A percentile compares a stretch with the other conserved stretches of the same genome.
These are phyloP conservation scores for Liasis olivaceus DNA, from an alignment of 2,797 vertebrate genomes.

Conservation along the genomic window DNA sequence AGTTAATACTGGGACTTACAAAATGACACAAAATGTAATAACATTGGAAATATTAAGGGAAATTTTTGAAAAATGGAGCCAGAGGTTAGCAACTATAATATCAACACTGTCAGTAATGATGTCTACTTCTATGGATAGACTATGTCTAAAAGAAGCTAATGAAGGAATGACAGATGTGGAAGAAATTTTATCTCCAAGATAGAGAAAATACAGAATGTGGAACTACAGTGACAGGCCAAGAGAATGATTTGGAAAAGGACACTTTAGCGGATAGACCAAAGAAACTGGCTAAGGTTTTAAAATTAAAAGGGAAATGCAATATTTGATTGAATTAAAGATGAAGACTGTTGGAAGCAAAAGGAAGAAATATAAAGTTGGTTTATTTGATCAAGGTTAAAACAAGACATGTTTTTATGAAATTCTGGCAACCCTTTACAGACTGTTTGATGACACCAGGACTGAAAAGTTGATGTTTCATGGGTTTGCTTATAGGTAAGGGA, in stretches of 20 bases:
- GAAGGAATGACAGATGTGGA: no score
- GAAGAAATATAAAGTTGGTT: background rate
- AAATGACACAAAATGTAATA: background rate
- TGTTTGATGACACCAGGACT: background rate
- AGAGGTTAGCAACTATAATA: no score
- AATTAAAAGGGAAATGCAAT: background rate
- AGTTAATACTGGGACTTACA: background rate
- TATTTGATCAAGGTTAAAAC: background rate
- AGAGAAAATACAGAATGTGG: no score
- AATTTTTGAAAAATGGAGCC: no score
- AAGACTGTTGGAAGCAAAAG: background rate
- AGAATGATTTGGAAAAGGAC: background rate
- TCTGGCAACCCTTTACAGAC: background rate
- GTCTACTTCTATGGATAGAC: no score
- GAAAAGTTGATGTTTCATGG: background rate
- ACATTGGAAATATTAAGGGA: no score
- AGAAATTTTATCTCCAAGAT: no score
- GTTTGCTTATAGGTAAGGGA: background rate
- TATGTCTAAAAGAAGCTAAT: no score
- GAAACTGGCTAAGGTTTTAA: background rate
- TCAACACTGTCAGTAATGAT: no score
- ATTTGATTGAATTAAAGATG: background rate
- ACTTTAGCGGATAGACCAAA: background rate
- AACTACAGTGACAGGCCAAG: no score
- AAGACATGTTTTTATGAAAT: background rate